Conservation (phyloP, 2,888 invertebrate species). For the Aproaerema taeniolella region DNA sequence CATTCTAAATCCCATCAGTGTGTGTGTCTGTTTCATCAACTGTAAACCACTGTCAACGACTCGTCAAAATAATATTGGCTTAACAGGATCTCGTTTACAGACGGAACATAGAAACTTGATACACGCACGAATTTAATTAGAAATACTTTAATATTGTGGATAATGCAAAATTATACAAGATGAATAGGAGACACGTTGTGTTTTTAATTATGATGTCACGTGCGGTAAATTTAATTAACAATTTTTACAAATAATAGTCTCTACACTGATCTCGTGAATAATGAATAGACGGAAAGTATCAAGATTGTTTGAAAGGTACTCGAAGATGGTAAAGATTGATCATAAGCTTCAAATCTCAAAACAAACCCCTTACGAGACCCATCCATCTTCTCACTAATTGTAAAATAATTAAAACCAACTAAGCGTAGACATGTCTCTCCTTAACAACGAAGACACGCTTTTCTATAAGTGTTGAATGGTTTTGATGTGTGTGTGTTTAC, state of each 20-base stretch:
- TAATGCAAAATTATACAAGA: constrained; percentile 29
- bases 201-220: constrained; percentile 9
- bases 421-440: constrained; percentile 32
- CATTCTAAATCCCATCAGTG: constrained; percentile 31
- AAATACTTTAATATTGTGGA: constrained; percentile 34
- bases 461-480: not conserved
- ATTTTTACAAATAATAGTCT: too few relatives aligned
- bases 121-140: constrained; percentile 60
- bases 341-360: constrained; percentile 35
- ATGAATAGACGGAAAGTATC: constrained; percentile 17
- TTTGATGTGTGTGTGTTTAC: too few relatives aligned
- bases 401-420: constrained; percentile 54
- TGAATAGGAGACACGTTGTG: constrained; percentile 13
- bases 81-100: constrained; percentile 55
- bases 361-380: constrained; percentile 35
- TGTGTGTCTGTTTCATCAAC: constrained; percentile 67
- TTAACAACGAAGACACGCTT: not conserved
- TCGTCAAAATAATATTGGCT: constrained; percentile 76
- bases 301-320: constrained; percentile 16
- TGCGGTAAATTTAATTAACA: constrained; percentile 1
- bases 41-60: constrained; percentile 75
- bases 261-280: not conserved
- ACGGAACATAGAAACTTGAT: constrained; percentile 57
- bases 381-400: constrained; percentile 53
- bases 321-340: constrained; percentile 26